These are phyloP conservation scores for Prunella himalayana DNA, from an alignment of 2,113 vertebrate genomes.

Conservation along the genomic window DNA sequence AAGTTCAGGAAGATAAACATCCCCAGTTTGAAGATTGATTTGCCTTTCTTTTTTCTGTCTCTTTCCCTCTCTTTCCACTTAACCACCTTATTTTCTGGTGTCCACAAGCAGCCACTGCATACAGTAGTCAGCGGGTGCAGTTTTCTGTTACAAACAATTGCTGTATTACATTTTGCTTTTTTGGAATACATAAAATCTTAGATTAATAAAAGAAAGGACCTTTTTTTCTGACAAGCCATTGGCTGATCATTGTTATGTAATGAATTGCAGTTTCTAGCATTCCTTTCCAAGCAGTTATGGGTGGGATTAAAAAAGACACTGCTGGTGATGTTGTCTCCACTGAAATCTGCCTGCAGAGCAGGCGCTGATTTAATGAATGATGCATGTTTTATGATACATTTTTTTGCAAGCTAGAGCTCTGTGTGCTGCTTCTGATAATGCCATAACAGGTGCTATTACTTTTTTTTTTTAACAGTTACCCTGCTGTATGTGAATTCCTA, in stretches of 20 bases:
- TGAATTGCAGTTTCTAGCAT: neutral
- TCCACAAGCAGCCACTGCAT: neutral
- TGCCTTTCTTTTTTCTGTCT: neutral
- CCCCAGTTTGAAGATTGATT: neutral
- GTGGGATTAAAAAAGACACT: neutral
- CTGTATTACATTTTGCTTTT: neutral
- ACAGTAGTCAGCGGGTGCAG: neutral
- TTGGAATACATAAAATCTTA: neutral
- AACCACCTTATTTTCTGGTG: neutral
- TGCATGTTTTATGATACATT: neutral
- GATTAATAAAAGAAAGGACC: neutral
- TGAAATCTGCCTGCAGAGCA: neutral
- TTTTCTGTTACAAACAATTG: neutral
- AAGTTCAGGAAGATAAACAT: neutral
- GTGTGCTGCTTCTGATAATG: neutral
- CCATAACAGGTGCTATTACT: constrained; percentile 1
- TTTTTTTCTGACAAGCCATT: neutral
- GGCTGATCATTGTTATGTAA: neutral
- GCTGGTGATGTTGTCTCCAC: neutral
- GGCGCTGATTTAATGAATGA: neutral
- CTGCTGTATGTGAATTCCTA: constrained; percentile 98
- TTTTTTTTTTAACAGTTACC: constrained; percentile 82
- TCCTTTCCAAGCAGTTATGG: neutral
- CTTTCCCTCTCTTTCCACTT: neutral
- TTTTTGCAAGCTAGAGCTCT: neutral